Evolutionary conservation across 2,888 invertebrate species (phyloP).

Genomic region (Polietes domitor): DNA sequence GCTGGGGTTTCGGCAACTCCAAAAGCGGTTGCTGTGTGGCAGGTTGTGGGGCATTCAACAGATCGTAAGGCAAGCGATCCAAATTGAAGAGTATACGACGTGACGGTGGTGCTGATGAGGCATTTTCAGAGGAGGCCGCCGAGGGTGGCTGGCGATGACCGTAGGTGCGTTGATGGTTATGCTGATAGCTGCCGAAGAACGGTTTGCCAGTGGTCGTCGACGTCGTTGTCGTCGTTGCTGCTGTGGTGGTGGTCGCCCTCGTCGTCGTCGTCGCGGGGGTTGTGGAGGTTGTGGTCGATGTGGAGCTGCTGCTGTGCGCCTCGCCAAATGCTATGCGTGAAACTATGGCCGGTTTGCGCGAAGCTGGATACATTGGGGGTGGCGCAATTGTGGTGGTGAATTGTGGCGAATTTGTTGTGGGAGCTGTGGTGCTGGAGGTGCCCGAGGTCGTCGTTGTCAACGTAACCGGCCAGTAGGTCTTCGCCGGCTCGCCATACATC

Average conservation of each 20-base stretch:
- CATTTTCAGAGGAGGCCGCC: slow-evolving; percentile 34
- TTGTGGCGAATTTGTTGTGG: slow-evolving; percentile 41
- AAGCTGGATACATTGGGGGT: slow-evolving; percentile 70
- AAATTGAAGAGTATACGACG: slow-evolving; percentile 80
- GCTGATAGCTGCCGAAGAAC: slow-evolving; percentile 52
- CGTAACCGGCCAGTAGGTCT: slow-evolving; percentile 81
- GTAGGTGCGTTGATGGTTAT: slow-evolving; percentile 57
- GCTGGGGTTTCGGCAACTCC: slow-evolving; percentile 71
- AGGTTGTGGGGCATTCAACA: slow-evolving; percentile 78
- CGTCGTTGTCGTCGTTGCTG: slow-evolving; percentile 41
- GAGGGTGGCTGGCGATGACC: slow-evolving; percentile 67
- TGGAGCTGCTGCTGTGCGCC: slow-evolving; percentile 69
- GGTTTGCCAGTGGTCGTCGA: slow-evolving; percentile 45
- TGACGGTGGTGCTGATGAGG: slow-evolving; percentile 67
- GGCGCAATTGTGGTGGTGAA: slow-evolving; percentile 39
- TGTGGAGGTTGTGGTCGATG: slow-evolving; percentile 36
- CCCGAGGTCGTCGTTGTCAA: slow-evolving; percentile 67
- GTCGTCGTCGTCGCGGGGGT: slow-evolving; percentile 52
- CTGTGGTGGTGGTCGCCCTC: slow-evolving; percentile 32
- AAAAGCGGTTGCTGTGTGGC: slow-evolving; percentile 72
- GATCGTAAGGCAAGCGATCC: slow-evolving; percentile 80
- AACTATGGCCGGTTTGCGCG: slow-evolving; percentile 77
- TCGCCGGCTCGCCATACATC: slow-evolving; percentile 82
- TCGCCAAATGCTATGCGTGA: slow-evolving; percentile 78
- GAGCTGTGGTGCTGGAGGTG: slow-evolving; percentile 59